phyloP scores from a whole-genome alignment of 2,113 vertebrate genomes.

The Carettochelys insculpta region DNA sequence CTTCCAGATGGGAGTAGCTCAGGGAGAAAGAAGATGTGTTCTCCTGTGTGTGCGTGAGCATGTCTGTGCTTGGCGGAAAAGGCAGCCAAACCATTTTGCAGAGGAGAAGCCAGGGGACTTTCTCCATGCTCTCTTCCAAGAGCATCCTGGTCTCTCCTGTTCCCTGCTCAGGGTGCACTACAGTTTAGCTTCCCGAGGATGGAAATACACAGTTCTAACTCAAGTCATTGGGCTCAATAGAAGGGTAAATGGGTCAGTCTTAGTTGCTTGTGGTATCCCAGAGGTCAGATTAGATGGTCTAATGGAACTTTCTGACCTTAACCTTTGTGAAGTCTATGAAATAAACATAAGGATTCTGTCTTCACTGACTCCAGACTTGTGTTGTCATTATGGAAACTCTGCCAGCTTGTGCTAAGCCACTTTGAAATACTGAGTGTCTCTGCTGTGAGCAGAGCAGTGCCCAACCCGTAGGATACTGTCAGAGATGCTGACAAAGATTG shows the following conservation, averaged over 20 bases:
- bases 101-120: background rate
- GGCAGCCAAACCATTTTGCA: background rate
- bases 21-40: background rate
- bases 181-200: background rate
- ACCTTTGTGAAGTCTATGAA: no score
- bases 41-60: no score
- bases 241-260: background rate
- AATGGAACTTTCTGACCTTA: no score
- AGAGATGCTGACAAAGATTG: fast-evolving
- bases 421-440: background rate
- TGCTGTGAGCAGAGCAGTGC: background rate
- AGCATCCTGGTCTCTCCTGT: background rate
- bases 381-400: no score
- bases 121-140: background rate
- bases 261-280: no score
- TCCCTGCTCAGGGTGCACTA: background rate
- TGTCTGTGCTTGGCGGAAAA: background rate
- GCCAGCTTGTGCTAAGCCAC: background rate
- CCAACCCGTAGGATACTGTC: no score
- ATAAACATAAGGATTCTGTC: no score
- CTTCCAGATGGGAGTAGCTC: background rate
- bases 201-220: background rate
- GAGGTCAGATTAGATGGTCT: no score
- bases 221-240: background rate
- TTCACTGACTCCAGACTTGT: no score